Evolutionary conservation across 1,140 invertebrate species (phyloP).

Genomic region (Propsilocerus akamusi): DNA sequence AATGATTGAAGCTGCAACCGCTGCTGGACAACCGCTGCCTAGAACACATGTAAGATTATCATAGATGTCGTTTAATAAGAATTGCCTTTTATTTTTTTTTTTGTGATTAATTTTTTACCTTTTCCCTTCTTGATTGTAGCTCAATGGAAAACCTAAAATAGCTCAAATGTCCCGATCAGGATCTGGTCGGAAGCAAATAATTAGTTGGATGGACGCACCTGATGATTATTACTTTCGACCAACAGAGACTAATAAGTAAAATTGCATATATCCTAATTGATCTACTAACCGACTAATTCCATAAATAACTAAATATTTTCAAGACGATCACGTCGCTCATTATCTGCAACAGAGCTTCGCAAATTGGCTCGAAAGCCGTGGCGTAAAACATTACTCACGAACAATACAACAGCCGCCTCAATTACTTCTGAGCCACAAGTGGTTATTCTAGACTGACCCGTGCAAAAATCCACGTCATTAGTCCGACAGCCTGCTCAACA

Average conservation of each 20-base stretch:
- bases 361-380: conserved; percentile 81
- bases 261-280: background rate
- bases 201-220: conserved; percentile 95
- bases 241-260: conserved; percentile 73
- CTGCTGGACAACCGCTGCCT: conserved; percentile 37
- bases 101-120: background rate
- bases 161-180: conserved; percentile 40
- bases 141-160: conserved; percentile 55
- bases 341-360: conserved; percentile 62
- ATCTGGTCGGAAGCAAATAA: conserved; percentile 65
- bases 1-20: conserved; percentile 37
- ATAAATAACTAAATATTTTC: conserved; percentile 9
- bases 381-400: conserved; percentile 35
- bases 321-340: conserved; percentile 65
- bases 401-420: conserved; percentile 14
- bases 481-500: background rate
- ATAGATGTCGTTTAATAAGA: background rate
- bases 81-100: background rate
- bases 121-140: conserved; percentile 17
- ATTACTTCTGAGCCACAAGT: conserved; percentile 31
- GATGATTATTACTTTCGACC: conserved; percentile 93
- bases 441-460: conserved; percentile 48
- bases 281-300: background rate
- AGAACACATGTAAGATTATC: conserved; percentile 35
- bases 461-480: conserved; percentile 12